Percentiles rank a stretch among this genome's conserved stretches.
Conservation (phyloP, 2,888 invertebrate genomes). For the Agrochola circellaris region DNA sequence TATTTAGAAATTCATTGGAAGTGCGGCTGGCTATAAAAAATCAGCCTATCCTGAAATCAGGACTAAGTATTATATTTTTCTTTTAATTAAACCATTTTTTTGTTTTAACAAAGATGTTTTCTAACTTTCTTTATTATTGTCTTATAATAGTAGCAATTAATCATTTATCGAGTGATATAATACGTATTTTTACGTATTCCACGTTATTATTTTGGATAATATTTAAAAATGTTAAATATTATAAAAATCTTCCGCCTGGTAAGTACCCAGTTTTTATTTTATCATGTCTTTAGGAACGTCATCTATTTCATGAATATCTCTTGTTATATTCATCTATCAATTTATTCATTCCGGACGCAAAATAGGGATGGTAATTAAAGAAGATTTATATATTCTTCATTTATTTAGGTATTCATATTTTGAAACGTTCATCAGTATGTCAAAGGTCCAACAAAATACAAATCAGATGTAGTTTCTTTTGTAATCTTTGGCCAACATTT, state of each 20-base stretch:
- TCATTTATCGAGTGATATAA: conserved; percentile 27
- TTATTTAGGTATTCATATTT: too few relatives aligned
- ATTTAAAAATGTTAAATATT: conserved; percentile 48
- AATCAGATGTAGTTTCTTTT: background rate
- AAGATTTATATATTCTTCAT: too few relatives aligned
- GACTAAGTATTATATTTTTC: background rate
- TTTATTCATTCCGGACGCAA: background rate
- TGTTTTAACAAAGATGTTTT: conserved; percentile 25
- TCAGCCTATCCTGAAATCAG: background rate
- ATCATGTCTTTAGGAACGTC: background rate
- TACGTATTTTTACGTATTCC: conserved; percentile 42
- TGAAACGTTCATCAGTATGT: background rate
- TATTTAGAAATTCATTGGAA: background rate
- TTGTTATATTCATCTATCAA: background rate
- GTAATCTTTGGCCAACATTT: background rate
- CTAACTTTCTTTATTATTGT: conserved; percentile 31
- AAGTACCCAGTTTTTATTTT: conserved; percentile 45
- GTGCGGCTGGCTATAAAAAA: background rate
- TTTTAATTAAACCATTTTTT: background rate
- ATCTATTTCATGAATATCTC: background rate
- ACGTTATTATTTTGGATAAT: conserved; percentile 47
- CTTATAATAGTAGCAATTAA: conserved; percentile 21
- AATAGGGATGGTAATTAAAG: background rate
- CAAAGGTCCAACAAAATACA: background rate
- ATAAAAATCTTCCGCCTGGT: conserved; percentile 68